Evolutionary conservation across 2,888 invertebrate genomes (phyloP).

Genomic region (Yponomeuta plumbellus): DNA sequence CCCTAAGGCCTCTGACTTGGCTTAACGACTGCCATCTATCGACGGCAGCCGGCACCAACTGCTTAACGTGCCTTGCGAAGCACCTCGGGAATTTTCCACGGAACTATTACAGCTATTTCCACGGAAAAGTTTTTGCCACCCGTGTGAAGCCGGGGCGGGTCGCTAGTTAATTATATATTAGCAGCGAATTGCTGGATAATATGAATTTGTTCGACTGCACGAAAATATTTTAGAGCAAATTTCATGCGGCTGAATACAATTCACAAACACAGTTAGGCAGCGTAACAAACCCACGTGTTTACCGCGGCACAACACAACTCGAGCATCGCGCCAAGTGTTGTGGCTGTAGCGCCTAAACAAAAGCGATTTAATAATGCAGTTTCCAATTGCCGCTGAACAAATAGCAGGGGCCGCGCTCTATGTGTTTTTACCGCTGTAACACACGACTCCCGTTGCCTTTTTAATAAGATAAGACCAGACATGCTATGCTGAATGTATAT

Average conservation of each 20-base stretch:
- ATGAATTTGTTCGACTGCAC: too few species aligned
- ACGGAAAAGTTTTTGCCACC: too few species aligned
- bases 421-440: conserved; percentile 31
- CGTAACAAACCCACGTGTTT: conserved; percentile 3
- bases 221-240: conserved; percentile 3
- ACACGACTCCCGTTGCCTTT: conserved; percentile 22
- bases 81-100: too few species aligned
- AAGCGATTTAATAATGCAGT: conserved; percentile 75
- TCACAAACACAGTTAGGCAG: not conserved
- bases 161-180: too few species aligned
- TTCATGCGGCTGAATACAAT: not conserved
- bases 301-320: conserved; percentile 11
- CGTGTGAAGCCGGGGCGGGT: too few species aligned
- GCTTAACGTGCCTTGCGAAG: too few species aligned
- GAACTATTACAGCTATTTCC: too few species aligned
- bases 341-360: conserved; percentile 64
- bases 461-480: conserved; percentile 16
- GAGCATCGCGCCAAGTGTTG: conserved; percentile 42
- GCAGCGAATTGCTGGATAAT: too few species aligned
- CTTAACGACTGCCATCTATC: too few species aligned
- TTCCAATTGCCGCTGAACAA: conserved; percentile 74
- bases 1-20: too few species aligned
- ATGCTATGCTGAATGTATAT: not conserved
- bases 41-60: too few species aligned
- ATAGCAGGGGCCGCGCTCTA: conserved; percentile 57